Evolutionary conservation across 1,140 invertebrate genomes (phyloP), one percentile per base, ranked within the genome.

Genomic region (Drosophila melanogaster): DNA sequence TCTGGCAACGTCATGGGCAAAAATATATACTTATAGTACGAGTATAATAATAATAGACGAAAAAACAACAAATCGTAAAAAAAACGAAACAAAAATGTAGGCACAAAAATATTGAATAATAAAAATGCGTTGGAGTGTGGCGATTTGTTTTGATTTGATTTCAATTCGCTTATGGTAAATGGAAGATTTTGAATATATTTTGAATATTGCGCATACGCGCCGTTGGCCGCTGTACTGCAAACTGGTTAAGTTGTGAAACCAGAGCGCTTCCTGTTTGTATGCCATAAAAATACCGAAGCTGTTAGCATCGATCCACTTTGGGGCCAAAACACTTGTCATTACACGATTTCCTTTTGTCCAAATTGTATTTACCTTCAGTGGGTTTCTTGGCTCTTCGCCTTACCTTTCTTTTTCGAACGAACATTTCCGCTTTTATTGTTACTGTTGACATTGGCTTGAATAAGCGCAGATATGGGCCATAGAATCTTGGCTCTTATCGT

Each of bases 401-500:
- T 47, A 26, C n/a, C 38, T 62, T 35, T 46, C 26, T 26, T 54
- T 53, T 62, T 41, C 22, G 24, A 22, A 43, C 55, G 33, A 58
- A 55, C 77, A 75, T 67, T 79, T 79, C 77, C 77, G 70, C 38
- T 43, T 46, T 62, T 50, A 54, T 35, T 67, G 30, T 70, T 70
- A 58, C 62, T 70, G 56, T 81, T 77, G 57, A 77, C 74, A 71
- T 65, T 86, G 81, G 71, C 77, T 74, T 51, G 75, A 53, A 50
- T 41, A 57, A 44, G 54, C 40, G 41, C 19, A 60, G 59, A 44
- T 64, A 40, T 59, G 74, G 38, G 17, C 33, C 47, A 26, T 10
- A 26, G 59, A 61, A 53, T 54, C 50, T 70, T 19, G 64, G 10
- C 66, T 35, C 76, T 89, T 87, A 87, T 87, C 84, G 76, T 77